A percentile compares a stretch with the other conserved stretches of the same genome.
These are phyloP conservation scores for Albula glossodonta DNA, from an alignment of 2,113 vertebrate genomes.

Conservation along the genomic window DNA sequence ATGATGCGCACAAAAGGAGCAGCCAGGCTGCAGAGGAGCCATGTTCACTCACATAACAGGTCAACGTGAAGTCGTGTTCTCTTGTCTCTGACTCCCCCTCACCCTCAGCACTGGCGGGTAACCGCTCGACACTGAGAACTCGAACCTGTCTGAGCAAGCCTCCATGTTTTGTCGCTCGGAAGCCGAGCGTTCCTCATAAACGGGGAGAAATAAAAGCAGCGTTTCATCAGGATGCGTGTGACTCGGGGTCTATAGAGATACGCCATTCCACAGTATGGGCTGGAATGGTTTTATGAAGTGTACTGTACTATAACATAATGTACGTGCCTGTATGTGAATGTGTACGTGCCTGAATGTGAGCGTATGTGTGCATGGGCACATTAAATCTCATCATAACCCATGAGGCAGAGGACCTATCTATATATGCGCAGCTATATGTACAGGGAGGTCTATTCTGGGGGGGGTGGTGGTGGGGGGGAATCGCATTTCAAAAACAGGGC, in stretches of 20 bases:
- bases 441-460: background rate
- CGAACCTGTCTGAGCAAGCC: background rate
- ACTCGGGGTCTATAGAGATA: background rate
- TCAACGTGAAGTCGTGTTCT: background rate
- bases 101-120: background rate
- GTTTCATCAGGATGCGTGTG: background rate
- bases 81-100: background rate
- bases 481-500: background rate
- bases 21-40: background rate
- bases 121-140: background rate
- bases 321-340: constrained; percentile 18
- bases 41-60: background rate
- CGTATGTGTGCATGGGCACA: background rate
- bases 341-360: background rate
- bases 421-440: background rate
- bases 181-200: background rate
- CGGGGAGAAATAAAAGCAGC: background rate
- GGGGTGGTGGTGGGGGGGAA: background rate
- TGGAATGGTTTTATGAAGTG: background rate
- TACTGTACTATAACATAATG: background rate
- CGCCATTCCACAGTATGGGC: background rate
- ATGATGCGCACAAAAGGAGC: background rate
- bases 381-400: background rate
- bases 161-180: background rate
- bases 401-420: background rate